Evolutionary conservation across 2,797 vertebrate genomes (phyloP).

Genomic region (Sternarchorhynchus goeldii): DNA sequence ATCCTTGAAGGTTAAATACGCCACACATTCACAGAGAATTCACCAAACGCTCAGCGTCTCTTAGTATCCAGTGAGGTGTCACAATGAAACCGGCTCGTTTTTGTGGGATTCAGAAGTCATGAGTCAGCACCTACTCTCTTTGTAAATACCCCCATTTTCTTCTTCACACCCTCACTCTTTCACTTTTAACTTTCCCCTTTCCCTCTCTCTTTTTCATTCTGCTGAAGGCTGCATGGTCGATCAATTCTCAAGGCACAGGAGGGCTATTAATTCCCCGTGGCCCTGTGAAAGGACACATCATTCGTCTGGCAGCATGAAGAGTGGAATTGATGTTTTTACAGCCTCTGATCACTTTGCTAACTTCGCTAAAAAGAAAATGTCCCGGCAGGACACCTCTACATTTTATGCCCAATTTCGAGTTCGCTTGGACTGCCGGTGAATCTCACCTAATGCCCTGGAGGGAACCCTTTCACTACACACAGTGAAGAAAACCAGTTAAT

Average conservation of each 20-base stretch:
- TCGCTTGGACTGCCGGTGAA: conserved; percentile 12
- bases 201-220: conserved; percentile 61
- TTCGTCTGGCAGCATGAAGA: conserved; percentile 44
- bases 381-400: conserved; percentile 60
- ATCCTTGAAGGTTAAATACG: conserved; percentile 53
- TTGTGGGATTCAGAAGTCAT: conserved; percentile 16
- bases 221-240: conserved; percentile 50
- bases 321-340: conserved; percentile 66
- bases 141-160: conserved; percentile 53
- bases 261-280: conserved; percentile 50
- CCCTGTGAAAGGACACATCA: conserved; percentile 51
- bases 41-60: conserved; percentile 26
- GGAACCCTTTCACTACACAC: conserved; percentile 16
- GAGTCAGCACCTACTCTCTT: conserved; percentile 53
- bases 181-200: conserved; percentile 69
- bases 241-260: conserved; percentile 57
- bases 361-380: conserved; percentile 68
- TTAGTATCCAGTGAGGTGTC: conserved; percentile 51
- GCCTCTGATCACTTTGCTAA: conserved; percentile 68
- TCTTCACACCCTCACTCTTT: conserved; percentile 51
- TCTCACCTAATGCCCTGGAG: conserved; percentile 25
- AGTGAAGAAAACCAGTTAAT: conserved; percentile 34
- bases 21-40: conserved; percentile 20
- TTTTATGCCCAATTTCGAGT: conserved; percentile 35
- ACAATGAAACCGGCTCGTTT: conserved; percentile 64